These are phyloP conservation scores for Rhinichthys osculus DNA, from an alignment of 2,797 vertebrate genomes.

Conservation along the genomic window DNA sequence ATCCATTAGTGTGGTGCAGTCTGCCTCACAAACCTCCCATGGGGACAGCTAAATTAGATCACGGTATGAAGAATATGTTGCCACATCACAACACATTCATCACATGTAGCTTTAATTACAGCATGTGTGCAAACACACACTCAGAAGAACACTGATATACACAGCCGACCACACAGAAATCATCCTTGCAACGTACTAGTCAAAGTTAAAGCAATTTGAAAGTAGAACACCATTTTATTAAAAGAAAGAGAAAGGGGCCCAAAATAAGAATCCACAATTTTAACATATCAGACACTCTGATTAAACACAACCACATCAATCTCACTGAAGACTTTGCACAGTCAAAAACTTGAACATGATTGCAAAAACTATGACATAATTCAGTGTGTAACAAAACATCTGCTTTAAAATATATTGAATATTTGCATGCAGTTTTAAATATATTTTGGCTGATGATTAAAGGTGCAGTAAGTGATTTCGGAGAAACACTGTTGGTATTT, in stretches of 20 bases:
- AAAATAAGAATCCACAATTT: background rate
- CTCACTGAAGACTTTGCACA: background rate
- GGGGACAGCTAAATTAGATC: slow-evolving; percentile 71
- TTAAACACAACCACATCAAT: background rate
- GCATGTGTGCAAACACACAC: slow-evolving; percentile 62
- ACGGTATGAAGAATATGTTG: slow-evolving; percentile 68
- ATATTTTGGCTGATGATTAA: background rate
- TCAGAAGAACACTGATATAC: background rate
- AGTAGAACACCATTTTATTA: background rate
- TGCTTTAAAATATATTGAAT: background rate
- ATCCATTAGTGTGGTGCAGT: slow-evolving; percentile 50
- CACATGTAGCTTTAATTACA: slow-evolving; percentile 70
- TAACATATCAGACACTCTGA: background rate
- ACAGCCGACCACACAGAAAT: slow-evolving; percentile 57
- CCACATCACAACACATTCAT: slow-evolving; percentile 57
- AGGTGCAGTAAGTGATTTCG: background rate
- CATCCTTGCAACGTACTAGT: background rate
- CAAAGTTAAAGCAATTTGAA: background rate
- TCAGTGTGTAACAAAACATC: background rate
- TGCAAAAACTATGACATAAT: background rate
- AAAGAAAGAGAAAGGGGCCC: background rate
- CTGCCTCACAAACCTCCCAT: slow-evolving; percentile 61
- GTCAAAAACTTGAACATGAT: background rate
- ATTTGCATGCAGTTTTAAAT: background rate
- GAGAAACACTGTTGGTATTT: background rate